phyloP scores from a whole-genome alignment of 2,113 vertebrate species.

The Peromyscus polionotus region DNA sequence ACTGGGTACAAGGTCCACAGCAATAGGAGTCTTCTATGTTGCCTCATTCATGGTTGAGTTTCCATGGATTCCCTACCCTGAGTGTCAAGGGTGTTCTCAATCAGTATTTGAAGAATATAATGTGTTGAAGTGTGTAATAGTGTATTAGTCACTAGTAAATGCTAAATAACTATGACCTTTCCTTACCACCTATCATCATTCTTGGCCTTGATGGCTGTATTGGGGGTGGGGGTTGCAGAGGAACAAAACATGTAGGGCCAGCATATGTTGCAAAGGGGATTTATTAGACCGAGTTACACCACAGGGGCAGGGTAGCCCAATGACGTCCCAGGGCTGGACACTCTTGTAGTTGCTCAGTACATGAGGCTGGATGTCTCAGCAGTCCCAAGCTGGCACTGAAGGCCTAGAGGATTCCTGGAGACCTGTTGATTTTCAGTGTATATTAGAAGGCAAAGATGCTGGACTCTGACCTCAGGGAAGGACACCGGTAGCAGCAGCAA shows the following conservation, averaged over 20 bases:
- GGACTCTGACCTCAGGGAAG: background rate
- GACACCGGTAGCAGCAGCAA: background rate
- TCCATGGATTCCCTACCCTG: background rate
- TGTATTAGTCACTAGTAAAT: background rate
- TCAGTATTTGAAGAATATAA: too few species aligned
- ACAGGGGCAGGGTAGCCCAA: background rate
- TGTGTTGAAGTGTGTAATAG: background rate
- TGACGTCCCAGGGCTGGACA: too few species aligned
- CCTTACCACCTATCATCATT: background rate
- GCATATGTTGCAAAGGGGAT: background rate
- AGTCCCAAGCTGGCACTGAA: background rate
- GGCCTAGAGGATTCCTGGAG: background rate
- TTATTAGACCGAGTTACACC: background rate
- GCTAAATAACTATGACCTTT: background rate
- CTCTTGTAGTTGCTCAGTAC: background rate
- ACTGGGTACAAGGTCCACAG: background rate
- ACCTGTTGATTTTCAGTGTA: background rate
- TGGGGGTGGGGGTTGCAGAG: background rate
- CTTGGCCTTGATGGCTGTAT: background rate
- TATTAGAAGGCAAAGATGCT: background rate
- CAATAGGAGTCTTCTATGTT: accelerated
- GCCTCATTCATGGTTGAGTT: background rate
- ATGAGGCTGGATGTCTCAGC: background rate
- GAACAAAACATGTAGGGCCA: background rate
- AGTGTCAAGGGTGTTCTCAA: background rate